Conservation (phyloP, 2,888 invertebrate genomes). For the Auanema freiburgensis region DNA sequence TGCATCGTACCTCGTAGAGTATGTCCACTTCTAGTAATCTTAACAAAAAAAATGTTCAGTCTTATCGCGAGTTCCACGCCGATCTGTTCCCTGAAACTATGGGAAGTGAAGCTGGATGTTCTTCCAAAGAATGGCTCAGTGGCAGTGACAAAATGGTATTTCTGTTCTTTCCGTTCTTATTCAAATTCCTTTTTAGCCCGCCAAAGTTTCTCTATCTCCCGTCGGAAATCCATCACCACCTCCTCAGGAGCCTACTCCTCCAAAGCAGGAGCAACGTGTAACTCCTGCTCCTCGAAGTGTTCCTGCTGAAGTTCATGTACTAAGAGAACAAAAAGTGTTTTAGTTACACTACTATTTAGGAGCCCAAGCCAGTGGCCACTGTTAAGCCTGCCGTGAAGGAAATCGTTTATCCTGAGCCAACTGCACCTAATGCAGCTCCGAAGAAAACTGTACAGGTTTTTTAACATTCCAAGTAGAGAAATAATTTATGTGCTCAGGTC, state of each 20-base stretch:
- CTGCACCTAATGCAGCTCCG: too few species aligned
- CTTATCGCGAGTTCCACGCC: slow-evolving; percentile 88
- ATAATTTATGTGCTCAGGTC: too few species aligned
- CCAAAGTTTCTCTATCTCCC: slow-evolving; percentile 33
- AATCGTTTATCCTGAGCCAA: background rate
- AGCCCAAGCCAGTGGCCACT: slow-evolving; percentile 11
- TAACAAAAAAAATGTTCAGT: slow-evolving; percentile 69
- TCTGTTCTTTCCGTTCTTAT: background rate
- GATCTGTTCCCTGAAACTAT: slow-evolving; percentile 90
- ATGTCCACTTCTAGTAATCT: slow-evolving; percentile 28
- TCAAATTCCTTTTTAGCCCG: slow-evolving; percentile 22
- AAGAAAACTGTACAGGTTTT: too few species aligned
- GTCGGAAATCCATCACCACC: slow-evolving; percentile 34
- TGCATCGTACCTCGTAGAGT: slow-evolving; percentile 92
- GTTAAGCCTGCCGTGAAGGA: slow-evolving; percentile 19
- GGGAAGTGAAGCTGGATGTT: slow-evolving; percentile 79
- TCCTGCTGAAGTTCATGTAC: background rate
- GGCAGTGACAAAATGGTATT: slow-evolving; percentile 72
- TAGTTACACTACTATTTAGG: background rate
- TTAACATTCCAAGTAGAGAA: too few species aligned
- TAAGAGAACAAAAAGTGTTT: too few species aligned
- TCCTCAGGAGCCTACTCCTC: slow-evolving; percentile 44
- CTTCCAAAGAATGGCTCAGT: slow-evolving; percentile 80
- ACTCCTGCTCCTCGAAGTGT: slow-evolving; percentile 11
- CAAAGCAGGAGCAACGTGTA: slow-evolving; percentile 13